Evolutionary conservation across 2,113 vertebrate genomes (phyloP), one percentile per base, ranked within the genome.

Genomic region (Pionites leucogaster): DNA sequence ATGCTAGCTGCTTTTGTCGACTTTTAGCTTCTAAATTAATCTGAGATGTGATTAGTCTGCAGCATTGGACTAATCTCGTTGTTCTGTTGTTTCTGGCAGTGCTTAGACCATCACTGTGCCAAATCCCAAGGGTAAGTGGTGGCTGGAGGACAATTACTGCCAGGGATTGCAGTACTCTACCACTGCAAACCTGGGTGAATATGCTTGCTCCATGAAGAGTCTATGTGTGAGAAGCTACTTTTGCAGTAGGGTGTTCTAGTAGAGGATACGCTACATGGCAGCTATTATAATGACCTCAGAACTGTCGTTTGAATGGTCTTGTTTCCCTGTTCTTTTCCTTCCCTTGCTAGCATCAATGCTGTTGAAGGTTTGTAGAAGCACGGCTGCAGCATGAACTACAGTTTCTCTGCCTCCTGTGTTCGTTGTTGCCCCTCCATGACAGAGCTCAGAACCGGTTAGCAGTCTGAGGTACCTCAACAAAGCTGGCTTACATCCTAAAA

Each of bases 341-440:
- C 19, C 42, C 4, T 1, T 35, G 72, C 13, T 63, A 84, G 39
- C 22, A n/a, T 17, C 64, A 15, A 18, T 2, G 3, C 47, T 44
- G 72, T 20, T 41, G 83, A 70, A 81, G 44, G 39, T 81, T 55
- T 42, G 31, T 8, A 17, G 67, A 59, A 67, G 41, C 10, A 13
- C 35, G 29, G 52, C 76, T 81, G 68, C 76, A 78, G 78, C 17
- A 3, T 7, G 39, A 35, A 41, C 82, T 52, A 3, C 25, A 5
- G 27, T 6, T 24, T 22, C n/a, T 69, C 49, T 59, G 49, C 16
- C 60, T 71, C 49, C 37, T 41, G 12, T 22, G 25, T 12, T 85
- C 0, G 0, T n/a, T 65, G 46, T 31, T 77, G n/a, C 55, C 42
- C 35, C 59, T 80, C 55, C 42, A 10, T 1, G 15, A 47, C 62